Evolutionary conservation across 1,140 invertebrate species (phyloP).

Genomic region (Diachasma alloeum): DNA sequence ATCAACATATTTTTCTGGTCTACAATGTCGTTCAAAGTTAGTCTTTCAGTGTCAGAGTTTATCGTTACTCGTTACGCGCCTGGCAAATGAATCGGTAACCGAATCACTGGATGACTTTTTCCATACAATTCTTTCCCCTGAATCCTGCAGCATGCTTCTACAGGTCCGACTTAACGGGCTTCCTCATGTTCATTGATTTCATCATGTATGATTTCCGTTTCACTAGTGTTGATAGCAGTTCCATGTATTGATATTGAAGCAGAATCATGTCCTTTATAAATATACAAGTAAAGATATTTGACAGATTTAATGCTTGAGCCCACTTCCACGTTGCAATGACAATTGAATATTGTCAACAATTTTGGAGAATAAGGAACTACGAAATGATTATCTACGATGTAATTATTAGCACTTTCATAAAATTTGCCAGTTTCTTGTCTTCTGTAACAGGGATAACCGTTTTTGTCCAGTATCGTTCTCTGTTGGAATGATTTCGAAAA

Average conservation of each 20-base stretch:
- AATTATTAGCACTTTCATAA: background rate
- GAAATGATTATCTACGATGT: slow-evolving; percentile 15
- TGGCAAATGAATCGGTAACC: too few species aligned
- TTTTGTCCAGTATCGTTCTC: slow-evolving; percentile 21
- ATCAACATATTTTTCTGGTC: too few species aligned
- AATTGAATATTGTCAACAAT: background rate
- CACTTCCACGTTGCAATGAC: slow-evolving; percentile 26
- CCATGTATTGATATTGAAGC: background rate
- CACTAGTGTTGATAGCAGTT: background rate
- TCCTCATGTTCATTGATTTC: too few species aligned
- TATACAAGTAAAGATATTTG: slow-evolving; percentile 26
- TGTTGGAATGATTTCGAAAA: slow-evolving; percentile 38
- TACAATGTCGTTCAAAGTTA: too few species aligned
- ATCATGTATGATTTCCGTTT: too few species aligned
- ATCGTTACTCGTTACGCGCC: too few species aligned
- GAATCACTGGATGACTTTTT: too few species aligned
- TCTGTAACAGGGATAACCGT: slow-evolving; percentile 21
- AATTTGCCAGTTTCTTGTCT: background rate
- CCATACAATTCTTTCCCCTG: too few species aligned
- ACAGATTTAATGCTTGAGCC: slow-evolving; percentile 21
- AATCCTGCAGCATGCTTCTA: too few species aligned
- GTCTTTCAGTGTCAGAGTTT: too few species aligned
- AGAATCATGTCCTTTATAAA: too few species aligned
- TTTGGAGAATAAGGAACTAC: slow-evolving; percentile 26
- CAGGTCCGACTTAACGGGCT: too few species aligned